phyloP scores from a whole-genome alignment of 1,140 invertebrate genomes.

The Lucilia cuprina region DNA sequence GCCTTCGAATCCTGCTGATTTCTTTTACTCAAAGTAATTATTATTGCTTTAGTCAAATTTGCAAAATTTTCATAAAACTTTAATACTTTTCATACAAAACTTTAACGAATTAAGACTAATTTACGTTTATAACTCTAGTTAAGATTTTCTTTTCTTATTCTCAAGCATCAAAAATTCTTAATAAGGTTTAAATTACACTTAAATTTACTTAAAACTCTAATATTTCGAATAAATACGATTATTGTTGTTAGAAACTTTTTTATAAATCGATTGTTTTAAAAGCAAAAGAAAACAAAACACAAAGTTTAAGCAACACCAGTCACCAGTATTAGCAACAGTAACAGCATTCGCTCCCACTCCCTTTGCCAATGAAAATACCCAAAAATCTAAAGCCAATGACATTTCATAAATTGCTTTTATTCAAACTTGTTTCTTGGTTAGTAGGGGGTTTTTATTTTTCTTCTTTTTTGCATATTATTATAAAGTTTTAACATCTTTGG shows the following conservation, averaged over 20 bases:
- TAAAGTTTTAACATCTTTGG: background rate
- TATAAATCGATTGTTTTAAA: background rate
- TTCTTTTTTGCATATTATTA: background rate
- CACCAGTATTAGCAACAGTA: no score
- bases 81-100: no score
- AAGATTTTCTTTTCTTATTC: no score
- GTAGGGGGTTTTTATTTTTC: background rate
- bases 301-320: no score
- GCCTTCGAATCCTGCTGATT: no score
- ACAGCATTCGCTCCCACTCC: no score
- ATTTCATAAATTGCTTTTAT: slow-evolving; percentile 4
- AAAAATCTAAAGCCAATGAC: background rate
- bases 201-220: background rate
- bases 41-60: no score
- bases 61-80: no score
- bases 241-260: background rate
- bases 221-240: background rate
- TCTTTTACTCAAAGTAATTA: no score
- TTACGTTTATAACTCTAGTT: no score
- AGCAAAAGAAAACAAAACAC: background rate
- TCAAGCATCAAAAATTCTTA: background rate
- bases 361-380: no score
- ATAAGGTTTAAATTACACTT: background rate
- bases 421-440: background rate
- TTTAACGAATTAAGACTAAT: no score